Evolutionary conservation across 53 echinoderm and acorn worm species (phyloP).

Genomic region (Patiria pectinifera): DNA sequence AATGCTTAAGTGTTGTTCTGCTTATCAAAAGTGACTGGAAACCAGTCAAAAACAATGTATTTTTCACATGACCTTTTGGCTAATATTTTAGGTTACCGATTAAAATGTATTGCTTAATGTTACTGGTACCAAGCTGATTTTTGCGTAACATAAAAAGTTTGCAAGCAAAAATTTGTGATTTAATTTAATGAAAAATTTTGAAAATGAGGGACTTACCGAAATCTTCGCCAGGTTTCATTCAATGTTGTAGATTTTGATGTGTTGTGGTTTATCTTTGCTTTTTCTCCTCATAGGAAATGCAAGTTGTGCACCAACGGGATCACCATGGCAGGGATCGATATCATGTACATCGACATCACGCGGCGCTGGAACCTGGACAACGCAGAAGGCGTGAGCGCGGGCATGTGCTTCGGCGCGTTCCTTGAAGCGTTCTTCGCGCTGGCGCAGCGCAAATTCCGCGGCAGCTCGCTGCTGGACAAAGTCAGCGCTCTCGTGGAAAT

Average conservation of each 20-base stretch:
- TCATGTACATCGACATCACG: slow-evolving; percentile 89
- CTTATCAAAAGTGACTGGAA: too few species aligned
- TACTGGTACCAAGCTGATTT: too few species aligned
- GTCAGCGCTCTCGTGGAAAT: slow-evolving; percentile 75
- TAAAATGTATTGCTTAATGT: too few species aligned
- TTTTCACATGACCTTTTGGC: too few species aligned
- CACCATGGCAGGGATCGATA: slow-evolving; percentile 82
- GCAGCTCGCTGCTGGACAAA: slow-evolving; percentile 69
- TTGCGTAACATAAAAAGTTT: too few species aligned
- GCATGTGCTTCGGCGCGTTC: slow-evolving; percentile 89
- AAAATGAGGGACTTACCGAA: too few species aligned
- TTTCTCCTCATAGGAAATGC: slow-evolving; percentile 68
- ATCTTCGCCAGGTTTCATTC: neutral
- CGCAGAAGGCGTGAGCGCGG: slow-evolving; percentile 69
- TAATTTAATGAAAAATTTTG: too few species aligned
- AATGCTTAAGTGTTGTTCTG: too few species aligned
- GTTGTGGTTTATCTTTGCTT: neutral
- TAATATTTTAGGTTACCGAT: too few species aligned
- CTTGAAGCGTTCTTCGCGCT: slow-evolving; percentile 85
- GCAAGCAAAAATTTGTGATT: too few species aligned
- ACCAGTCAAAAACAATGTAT: too few species aligned
- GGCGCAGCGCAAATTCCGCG: slow-evolving; percentile 70
- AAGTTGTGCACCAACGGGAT: slow-evolving; percentile 73
- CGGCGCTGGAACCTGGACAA: slow-evolving; percentile 80
- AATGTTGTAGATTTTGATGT: neutral